phyloP scores from a whole-genome alignment of 2,113 vertebrate genomes.

The Herpetotheres cachinnans region DNA sequence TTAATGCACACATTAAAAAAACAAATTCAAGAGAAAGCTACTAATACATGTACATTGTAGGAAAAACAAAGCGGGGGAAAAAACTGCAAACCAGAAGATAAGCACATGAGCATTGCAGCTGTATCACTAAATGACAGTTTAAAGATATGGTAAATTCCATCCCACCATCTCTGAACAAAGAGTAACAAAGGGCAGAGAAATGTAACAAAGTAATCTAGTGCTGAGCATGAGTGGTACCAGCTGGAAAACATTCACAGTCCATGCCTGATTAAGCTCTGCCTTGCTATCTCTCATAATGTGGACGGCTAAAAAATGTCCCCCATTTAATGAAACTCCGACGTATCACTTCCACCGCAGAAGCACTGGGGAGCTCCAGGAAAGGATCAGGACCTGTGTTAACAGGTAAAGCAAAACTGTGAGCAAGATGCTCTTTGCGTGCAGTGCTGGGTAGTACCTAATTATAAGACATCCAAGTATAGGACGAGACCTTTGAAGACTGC shows the following conservation, averaged over 20 bases:
- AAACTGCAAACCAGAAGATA: slow-evolving; percentile 26
- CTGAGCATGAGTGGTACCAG: neutral
- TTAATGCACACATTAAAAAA: slow-evolving; percentile 20
- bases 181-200: slow-evolving; percentile 26
- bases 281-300: neutral
- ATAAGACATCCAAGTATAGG: fast-evolving
- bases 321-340: fast-evolving
- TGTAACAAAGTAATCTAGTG: neutral
- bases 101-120: slow-evolving; percentile 1
- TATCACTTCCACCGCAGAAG: neutral
- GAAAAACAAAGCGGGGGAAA: neutral
- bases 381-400: neutral
- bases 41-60: neutral
- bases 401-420: neutral
- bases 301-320: neutral
- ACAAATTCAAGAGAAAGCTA: slow-evolving; percentile 17
- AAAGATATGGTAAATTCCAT: slow-evolving; percentile 21
- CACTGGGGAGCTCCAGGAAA: neutral
- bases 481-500: neutral
- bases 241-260: neutral
- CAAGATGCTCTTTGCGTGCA: neutral
- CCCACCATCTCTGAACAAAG: slow-evolving; percentile 15
- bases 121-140: neutral
- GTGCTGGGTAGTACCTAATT: neutral
- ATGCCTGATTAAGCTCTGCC: neutral